A percentile compares a stretch with the other conserved stretches of the same genome.
Evolutionary conservation across 2,113 vertebrate genomes (phyloP).

Genomic region (Mirounga angustirostris): DNA sequence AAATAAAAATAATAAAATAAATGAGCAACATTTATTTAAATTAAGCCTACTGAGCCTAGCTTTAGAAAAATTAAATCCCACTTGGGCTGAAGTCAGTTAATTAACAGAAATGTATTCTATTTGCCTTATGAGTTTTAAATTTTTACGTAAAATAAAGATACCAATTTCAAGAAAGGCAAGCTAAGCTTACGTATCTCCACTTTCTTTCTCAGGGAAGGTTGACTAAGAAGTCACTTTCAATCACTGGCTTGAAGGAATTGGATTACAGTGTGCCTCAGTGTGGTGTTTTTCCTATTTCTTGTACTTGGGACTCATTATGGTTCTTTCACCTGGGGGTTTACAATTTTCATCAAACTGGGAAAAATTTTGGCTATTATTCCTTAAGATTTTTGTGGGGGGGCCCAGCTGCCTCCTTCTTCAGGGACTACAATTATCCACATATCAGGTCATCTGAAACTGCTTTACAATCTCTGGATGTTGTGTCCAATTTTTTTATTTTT

Average conservation of each 20-base stretch:
- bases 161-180: not conserved
- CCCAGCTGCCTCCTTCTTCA: not conserved
- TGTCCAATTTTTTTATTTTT: not conserved
- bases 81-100: not conserved
- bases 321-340: not conserved
- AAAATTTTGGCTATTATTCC: not conserved
- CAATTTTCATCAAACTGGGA: not conserved
- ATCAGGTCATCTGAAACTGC: not conserved
- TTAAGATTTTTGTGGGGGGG: not conserved
- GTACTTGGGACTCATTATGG: not conserved
- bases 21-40: not conserved
- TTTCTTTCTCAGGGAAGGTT: not conserved
- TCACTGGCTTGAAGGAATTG: not conserved
- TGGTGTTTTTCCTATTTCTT: not conserved
- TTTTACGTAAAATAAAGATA: not conserved
- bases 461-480: no score
- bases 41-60: not conserved
- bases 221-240: not conserved
- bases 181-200: not conserved
- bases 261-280: no score
- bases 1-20: not conserved
- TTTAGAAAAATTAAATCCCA: not conserved
- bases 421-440: accelerated
- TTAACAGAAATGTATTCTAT: not conserved
- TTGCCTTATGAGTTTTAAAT: not conserved